Base-by-base conservation (phyloP, 2,113 vertebrate species). In the Eclectus roratus region DNA sequence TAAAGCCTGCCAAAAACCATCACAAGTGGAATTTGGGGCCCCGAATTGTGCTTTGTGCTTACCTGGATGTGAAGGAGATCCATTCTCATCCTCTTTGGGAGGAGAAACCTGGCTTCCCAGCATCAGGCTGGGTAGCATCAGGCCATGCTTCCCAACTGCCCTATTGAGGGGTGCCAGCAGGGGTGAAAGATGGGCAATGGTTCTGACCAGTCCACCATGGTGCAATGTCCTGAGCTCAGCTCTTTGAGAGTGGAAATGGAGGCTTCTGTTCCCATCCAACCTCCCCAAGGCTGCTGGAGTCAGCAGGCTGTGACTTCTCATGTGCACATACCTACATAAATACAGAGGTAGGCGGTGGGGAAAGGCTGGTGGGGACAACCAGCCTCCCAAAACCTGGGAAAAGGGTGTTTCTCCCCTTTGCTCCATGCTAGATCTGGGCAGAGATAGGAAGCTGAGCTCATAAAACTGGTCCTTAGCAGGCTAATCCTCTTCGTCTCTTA, bases 271-370 rank as follows among this genome's bases (percentile, higher is more conserved):
- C 66, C 66, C 35, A n/a, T 94, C 73, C 65, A 49, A 37, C 28
- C 65, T 53, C 33, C 17, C 16, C 21, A 49, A 31, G 55, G 90
- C 47, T 92, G 78, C 55, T 89, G 1, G 14, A 93, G 65, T 46
- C 94, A 95, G 87, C 87, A 91, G 84, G 80, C 27, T 1, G 8
- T n/a, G 39, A 58, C n/a, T 0, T 0, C 55, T 90, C 35, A 21
- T 72, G 6, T 28, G 77, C 56, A 61, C 63, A 85, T 83, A 80
- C 93, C 90, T 95, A 31, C 83, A 70, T 85, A 93, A 96, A 90
- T 39, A 25, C 0, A 1, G 31, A 72, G 24, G 64, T 91, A 53
- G 86, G 84, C 7, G 41, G 66, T 94, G 65, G 69, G 77, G 31
- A 68, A 79, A 6, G 4, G 64, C 71, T 56, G 5, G 18, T 55